Conservation (phyloP, 2,888 invertebrate species). For the Phytoseiulus persimilis region DNA sequence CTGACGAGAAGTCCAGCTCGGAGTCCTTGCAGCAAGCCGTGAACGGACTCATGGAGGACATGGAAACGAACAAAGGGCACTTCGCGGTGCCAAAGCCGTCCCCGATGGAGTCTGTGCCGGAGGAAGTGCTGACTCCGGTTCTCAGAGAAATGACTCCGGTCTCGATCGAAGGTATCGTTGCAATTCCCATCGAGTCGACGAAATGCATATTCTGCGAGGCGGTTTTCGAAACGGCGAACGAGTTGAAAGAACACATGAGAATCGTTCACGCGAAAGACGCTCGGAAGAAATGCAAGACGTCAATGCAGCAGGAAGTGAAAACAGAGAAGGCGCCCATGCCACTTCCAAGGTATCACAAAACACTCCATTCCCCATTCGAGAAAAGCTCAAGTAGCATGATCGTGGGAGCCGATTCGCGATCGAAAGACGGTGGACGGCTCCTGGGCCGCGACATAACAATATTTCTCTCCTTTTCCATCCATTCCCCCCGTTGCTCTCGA, state of each 20-base stretch:
- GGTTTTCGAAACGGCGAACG: not conserved
- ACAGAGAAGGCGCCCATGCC: conserved; percentile 12
- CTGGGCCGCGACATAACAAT: not conserved
- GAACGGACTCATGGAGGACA: conserved; percentile 11
- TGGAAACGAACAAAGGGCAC: not conserved
- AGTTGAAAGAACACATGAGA: conserved; percentile 17
- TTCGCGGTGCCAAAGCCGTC: not conserved
- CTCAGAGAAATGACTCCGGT: not conserved
- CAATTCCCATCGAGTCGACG: conserved; percentile 15
- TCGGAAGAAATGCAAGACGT: not conserved
- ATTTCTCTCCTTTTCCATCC: not conserved
- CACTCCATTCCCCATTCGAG: too few relatives aligned
- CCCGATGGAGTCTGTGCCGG: not conserved
- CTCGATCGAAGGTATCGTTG: conserved; percentile 20
- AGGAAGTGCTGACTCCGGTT: not conserved
- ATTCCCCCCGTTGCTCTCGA: too few relatives aligned
- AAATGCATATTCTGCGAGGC: conserved; percentile 33
- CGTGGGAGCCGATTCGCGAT: not conserved
- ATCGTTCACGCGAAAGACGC: conserved; percentile 17
- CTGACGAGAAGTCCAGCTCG: not conserved
- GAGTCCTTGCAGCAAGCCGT: not conserved
- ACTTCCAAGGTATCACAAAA: not conserved
- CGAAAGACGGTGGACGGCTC: not conserved
- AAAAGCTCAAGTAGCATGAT: too few relatives aligned
- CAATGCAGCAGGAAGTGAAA: not conserved